These are phyloP conservation scores for Nannospalax galili DNA, from an alignment of 2,113 vertebrate species.

Conservation along the genomic window DNA sequence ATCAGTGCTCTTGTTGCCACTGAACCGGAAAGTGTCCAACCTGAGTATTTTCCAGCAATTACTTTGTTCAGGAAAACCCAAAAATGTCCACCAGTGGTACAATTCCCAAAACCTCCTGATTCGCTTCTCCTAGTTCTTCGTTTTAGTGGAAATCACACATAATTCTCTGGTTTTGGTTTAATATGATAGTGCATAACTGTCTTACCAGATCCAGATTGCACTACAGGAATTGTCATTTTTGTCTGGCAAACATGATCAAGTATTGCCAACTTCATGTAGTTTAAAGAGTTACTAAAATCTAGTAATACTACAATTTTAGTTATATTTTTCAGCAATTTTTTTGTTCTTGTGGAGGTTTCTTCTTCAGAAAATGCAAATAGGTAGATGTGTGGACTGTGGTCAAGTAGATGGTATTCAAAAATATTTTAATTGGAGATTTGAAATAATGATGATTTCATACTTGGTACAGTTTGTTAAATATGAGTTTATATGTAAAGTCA, in stretches of 20 bases:
- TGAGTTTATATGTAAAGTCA: neutral
- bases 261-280: neutral
- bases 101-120: neutral
- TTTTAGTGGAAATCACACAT: neutral
- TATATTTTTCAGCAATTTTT: neutral
- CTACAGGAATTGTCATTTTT: neutral
- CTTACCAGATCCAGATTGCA: neutral
- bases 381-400: neutral
- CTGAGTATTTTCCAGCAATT: constrained; percentile 1
- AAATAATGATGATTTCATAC: constrained; percentile 34
- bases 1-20: neutral
- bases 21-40: neutral
- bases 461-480: neutral
- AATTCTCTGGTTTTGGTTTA: neutral
- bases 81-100: neutral
- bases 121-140: neutral
- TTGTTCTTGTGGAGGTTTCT: neutral
- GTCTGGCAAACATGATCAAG: neutral
- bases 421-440: constrained; percentile 19
- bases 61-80: neutral
- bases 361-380: neutral
- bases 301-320: neutral
- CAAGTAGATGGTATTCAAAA: neutral
- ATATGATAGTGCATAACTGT: neutral
- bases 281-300: constrained; percentile 18